Evolutionary conservation across 2,888 invertebrate species (phyloP), one percentile per base, ranked within the genome.

Genomic region (Saturnia pavonia): DNA sequence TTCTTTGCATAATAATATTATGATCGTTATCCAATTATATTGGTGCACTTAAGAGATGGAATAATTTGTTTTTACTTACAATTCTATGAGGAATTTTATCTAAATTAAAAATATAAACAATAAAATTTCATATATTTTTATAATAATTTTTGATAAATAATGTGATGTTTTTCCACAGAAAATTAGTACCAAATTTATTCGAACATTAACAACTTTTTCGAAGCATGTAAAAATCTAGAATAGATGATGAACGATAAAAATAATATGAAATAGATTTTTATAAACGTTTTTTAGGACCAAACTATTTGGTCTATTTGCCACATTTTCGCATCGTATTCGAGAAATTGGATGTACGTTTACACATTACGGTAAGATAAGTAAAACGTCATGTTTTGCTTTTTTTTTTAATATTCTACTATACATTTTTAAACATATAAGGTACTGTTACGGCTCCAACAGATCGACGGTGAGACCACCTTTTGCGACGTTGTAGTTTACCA

Each of bases 401-500:
- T 43, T 43, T 43, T 43, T 43, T 12, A 14, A 12, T 43, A 12
- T 43, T 12, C 11, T n/a, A n/a, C n/a, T 51, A 54, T 54, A 22
- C 1, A 9, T 54, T 54, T 22, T 54, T n/a, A 54, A 22, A 2
- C 1, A 9, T 11, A n/a, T 9, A 11, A 22, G 54, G 11, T 11
- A 48, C 6, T 11, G 22, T n/a, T 69, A 60, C 6, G 57, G 34
- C 57, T 69, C 69, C 11, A 68, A 6, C 22, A 25, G 34, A 42
- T 67, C 74, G 19, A 74, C 22, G 0, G 76, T 77, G 0, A 71
- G 48, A 22, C 82, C 82, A 7, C 74, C 74, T 67, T 73, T 80
- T 0, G 74, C 77, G 0, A 91, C 80, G 70, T 89, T 82, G 67
- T 80, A 73, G 3, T 77, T 76, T 43, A 75, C 27, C 0, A 90